Evolutionary conservation across 2,888 invertebrate species (phyloP).

Genomic region (Dicycla oo): DNA sequence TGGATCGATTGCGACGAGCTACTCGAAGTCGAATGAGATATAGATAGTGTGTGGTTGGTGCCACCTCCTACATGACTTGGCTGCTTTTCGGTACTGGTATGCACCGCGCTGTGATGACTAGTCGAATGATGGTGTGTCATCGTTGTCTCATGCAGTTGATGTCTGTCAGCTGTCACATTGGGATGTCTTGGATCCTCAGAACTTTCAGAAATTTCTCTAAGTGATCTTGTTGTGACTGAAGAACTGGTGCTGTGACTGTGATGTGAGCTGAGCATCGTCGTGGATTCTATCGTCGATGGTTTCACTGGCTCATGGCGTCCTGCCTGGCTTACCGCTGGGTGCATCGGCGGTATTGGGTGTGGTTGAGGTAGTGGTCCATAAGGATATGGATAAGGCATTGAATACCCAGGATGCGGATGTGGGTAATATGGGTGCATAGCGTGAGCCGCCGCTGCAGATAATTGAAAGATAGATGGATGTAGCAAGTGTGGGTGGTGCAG

Average conservation of each 20-base stretch:
- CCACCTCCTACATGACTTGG: constrained; percentile 88
- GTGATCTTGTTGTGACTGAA: constrained; percentile 92
- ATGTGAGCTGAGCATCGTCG: constrained; percentile 93
- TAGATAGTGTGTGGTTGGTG: constrained; percentile 91
- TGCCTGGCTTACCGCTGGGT: constrained; percentile 85
- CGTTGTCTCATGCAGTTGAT: constrained; percentile 92
- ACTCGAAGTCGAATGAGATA: constrained; percentile 92
- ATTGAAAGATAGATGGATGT: constrained; percentile 90
- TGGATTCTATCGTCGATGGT: constrained; percentile 91
- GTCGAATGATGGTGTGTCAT: constrained; percentile 92
- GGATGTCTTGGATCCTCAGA: constrained; percentile 86
- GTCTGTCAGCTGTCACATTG: constrained; percentile 89
- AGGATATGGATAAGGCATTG: constrained; percentile 93
- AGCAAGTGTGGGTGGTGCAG: constrained; percentile 94
- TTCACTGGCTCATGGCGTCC: constrained; percentile 88
- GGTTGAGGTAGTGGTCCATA: constrained; percentile 94
- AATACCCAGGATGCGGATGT: constrained; percentile 93
- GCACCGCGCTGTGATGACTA: constrained; percentile 92
- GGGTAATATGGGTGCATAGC: constrained; percentile 93
- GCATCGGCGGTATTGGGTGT: constrained; percentile 93
- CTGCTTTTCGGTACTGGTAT: constrained; percentile 92
- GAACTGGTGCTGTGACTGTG: constrained; percentile 93
- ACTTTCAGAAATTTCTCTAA: constrained; percentile 91
- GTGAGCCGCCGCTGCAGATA: constrained; percentile 91
- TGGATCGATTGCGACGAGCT: constrained; percentile 92